These are phyloP conservation scores for Trematocara marginatum DNA, from an alignment of 2,113 vertebrate species.

Conservation along the genomic window DNA sequence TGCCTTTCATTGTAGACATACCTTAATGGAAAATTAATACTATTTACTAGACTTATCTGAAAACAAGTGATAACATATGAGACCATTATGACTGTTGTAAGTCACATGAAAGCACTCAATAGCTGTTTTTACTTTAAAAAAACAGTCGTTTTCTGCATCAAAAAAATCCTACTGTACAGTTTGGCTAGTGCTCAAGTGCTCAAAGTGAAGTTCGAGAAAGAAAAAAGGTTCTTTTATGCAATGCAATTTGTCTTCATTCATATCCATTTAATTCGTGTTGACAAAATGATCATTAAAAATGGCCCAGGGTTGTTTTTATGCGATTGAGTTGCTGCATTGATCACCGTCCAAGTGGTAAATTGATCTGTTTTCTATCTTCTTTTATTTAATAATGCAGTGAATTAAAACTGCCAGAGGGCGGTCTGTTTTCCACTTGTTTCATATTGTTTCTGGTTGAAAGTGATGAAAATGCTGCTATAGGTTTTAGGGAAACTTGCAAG, in stretches of 20 bases:
- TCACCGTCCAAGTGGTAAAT: slow-evolving; percentile 45
- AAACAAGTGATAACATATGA: not conserved
- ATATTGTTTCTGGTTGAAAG: slow-evolving; percentile 8
- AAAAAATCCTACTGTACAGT: not conserved
- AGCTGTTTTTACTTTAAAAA: not conserved
- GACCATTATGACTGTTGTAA: not conserved
- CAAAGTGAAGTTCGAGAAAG: not conserved
- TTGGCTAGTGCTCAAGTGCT: not conserved
- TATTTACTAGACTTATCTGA: not conserved
- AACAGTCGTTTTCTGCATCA: rapidly evolving
- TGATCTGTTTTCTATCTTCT: slow-evolving; percentile 44
- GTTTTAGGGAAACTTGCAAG: not conserved
- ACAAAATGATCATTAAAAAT: slow-evolving; percentile 38
- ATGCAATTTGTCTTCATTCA: slow-evolving; percentile 20
- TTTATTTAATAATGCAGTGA: slow-evolving; percentile 53
- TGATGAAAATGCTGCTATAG: not conserved
- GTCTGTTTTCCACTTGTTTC: not conserved
- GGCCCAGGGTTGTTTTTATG: slow-evolving; percentile 23
- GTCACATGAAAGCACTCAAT: not conserved
- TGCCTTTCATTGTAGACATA: not conserved
- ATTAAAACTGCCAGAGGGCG: slow-evolving; percentile 31
- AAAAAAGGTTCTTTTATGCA: not conserved
- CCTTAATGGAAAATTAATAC: not conserved
- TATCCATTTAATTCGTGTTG: not conserved
- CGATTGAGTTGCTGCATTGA: slow-evolving; percentile 36